Conservation (phyloP, 2,113 vertebrate species). For the Felis chaus region DNA sequence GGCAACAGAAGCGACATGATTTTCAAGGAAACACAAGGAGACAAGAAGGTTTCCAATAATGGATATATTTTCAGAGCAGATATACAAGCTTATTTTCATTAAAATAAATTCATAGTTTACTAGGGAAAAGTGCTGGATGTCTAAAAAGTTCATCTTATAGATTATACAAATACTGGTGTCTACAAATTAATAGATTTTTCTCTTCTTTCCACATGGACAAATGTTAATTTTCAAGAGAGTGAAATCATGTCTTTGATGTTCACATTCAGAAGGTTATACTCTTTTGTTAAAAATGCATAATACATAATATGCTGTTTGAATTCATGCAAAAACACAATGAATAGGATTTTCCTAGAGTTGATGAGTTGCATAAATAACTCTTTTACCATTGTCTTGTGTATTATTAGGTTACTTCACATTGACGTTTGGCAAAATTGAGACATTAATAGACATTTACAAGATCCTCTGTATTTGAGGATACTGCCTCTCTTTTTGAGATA, state of each 20-base stretch:
- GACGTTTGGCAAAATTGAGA: not conserved
- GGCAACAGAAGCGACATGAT: not conserved
- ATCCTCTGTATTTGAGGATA: not conserved
- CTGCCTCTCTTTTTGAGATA: not conserved
- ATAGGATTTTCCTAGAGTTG: not conserved
- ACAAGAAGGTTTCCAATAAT: not conserved
- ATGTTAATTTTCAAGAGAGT: not conserved
- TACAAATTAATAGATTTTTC: not conserved
- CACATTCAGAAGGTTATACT: not conserved
- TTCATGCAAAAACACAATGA: not conserved
- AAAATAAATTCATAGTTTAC: not conserved
- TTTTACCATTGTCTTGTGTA: not conserved
- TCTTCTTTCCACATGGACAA: not conserved
- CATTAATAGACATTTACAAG: not conserved
- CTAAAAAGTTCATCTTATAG: not conserved
- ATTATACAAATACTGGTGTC: not conserved
- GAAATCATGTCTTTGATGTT: not conserved
- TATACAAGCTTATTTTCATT: not conserved
- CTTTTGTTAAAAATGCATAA: not conserved
- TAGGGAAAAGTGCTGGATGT: not conserved
- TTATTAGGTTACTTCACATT: not conserved
- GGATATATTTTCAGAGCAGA: not conserved
- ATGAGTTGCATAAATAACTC: not conserved
- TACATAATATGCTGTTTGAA: not conserved
- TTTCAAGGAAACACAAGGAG: conserved; percentile 28